Evolutionary conservation across 2,113 vertebrate genomes (phyloP).

Genomic region (Sula dactylatra): DNA sequence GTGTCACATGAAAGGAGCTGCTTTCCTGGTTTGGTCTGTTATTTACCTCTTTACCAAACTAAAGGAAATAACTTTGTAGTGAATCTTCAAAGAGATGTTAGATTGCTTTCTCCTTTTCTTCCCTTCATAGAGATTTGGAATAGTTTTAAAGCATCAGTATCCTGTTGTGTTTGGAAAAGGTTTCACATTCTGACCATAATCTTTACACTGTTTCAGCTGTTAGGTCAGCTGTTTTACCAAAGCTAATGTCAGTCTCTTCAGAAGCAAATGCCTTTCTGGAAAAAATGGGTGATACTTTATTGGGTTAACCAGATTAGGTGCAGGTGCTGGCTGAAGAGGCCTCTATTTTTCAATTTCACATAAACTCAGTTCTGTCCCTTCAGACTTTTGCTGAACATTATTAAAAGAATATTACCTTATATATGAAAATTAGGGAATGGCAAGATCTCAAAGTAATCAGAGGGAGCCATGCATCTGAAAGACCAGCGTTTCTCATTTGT

Average conservation of each 20-base stretch:
- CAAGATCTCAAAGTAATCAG: not conserved
- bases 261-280: not conserved
- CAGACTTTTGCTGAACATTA: not conserved
- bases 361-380: not conserved
- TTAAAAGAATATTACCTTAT: not conserved
- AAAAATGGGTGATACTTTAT: not conserved
- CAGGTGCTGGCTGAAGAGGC: not conserved
- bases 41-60: not conserved
- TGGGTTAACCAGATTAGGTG: not conserved
- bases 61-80: not conserved
- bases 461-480: not conserved
- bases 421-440: not conserved
- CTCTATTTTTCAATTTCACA: not conserved
- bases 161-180: not conserved
- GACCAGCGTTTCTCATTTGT: not conserved
- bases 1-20: conserved; percentile 1
- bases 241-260: not conserved
- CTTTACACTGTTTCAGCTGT: not conserved
- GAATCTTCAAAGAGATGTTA: not conserved
- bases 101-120: not conserved
- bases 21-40: not conserved
- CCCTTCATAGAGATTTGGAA: not conserved
- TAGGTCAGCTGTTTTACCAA: not conserved
- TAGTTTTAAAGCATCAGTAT: conserved; percentile 14
- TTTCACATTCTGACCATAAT: not conserved